A percentile compares a stretch with the other conserved stretches of the same genome.
These are phyloP conservation scores for Leucophenga varia DNA, from an alignment of 1,140 invertebrate genomes.

Conservation along the genomic window DNA sequence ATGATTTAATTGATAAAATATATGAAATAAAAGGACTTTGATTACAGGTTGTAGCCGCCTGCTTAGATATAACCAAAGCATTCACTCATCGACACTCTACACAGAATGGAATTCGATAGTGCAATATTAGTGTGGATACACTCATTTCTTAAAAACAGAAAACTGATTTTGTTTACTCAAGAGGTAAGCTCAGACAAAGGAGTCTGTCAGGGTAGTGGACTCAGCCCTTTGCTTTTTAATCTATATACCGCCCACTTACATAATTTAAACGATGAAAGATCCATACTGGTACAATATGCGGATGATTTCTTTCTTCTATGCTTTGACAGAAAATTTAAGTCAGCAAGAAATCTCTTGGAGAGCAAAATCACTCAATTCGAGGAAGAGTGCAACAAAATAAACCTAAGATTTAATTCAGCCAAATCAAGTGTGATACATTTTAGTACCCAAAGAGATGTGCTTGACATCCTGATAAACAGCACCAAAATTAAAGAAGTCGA, in stretches of 20 bases:
- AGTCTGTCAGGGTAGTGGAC: not conserved
- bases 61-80: no score
- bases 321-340: no score
- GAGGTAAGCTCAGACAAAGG: not conserved
- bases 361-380: not conserved
- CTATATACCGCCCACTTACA: not conserved
- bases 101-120: no score
- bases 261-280: not conserved
- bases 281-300: not conserved
- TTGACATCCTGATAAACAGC: not conserved
- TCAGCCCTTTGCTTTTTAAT: not conserved
- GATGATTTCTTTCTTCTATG: no score
- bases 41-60: no score
- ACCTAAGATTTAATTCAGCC: not conserved
- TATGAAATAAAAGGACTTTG: no score
- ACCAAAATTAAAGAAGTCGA: not conserved
- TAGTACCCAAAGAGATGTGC: not conserved
- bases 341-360: no score
- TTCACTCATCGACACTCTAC: no score
- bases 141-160: no score
- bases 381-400: not conserved
- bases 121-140: no score
- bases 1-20: conserved; percentile 1
- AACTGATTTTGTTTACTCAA: not conserved
- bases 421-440: conserved; percentile 1